phyloP scores from a whole-genome alignment of 1,140 invertebrate species.

The Drosophila asahinai region DNA sequence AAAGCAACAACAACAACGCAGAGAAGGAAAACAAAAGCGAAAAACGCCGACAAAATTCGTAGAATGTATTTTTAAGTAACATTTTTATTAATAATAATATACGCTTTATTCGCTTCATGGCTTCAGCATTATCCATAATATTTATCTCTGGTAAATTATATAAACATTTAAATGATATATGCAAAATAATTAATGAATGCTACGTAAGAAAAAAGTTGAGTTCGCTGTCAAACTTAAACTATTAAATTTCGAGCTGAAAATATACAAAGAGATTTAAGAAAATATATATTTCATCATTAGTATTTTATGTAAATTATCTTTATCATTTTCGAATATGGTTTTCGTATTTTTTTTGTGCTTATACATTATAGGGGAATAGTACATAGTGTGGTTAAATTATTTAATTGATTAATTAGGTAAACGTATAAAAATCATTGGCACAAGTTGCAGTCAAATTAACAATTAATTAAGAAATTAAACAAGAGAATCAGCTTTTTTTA shows the following conservation, averaged over 20 bases:
- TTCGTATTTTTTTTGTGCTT: conserved; percentile 50
- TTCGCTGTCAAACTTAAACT: conserved; percentile 66
- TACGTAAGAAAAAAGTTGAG: conserved; percentile 43
- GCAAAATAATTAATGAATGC: conserved; percentile 49
- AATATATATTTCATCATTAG: conserved; percentile 68
- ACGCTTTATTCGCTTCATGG: conserved; percentile 37
- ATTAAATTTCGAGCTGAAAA: conserved; percentile 84
- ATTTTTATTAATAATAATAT: conserved; percentile 68
- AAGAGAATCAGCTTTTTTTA: conserved; percentile 21
- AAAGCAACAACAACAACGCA: conserved; percentile 22
- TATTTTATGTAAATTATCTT: conserved; percentile 32
- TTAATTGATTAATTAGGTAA: conserved; percentile 68
- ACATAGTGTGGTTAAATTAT: conserved; percentile 55
- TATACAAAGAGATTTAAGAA: conserved; percentile 74
- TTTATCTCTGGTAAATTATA: conserved; percentile 33
- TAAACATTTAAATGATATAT: conserved; percentile 48
- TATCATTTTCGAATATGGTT: conserved; percentile 21
- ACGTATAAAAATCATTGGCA: conserved; percentile 82
- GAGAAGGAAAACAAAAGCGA: conserved; percentile 21
- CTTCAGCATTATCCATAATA: conserved; percentile 34
- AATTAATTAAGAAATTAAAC: conserved; percentile 65
- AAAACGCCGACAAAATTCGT: conserved; percentile 15
- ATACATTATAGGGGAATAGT: conserved; percentile 38
- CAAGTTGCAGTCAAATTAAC: conserved; percentile 84
- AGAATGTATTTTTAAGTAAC: conserved; percentile 57